Percentiles rank a stretch among this genome's conserved stretches.
These are phyloP conservation scores for Synchiropus splendidus DNA, from an alignment of 2,113 vertebrate genomes.

Conservation along the genomic window DNA sequence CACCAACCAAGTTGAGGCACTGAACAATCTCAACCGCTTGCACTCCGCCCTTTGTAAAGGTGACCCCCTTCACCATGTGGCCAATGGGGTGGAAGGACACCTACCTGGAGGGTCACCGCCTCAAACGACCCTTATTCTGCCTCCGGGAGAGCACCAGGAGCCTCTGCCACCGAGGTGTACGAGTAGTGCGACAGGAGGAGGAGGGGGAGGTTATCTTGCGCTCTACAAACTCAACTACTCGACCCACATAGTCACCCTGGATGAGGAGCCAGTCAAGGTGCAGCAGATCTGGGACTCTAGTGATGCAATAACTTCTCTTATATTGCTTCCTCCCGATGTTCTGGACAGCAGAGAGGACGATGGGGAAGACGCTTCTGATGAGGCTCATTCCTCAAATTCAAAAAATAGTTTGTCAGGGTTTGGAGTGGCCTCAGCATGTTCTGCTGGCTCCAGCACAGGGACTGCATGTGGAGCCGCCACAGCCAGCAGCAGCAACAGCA, in stretches of 20 bases:
- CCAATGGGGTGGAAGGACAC: slow-evolving; percentile 83
- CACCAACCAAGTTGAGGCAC: slow-evolving; percentile 97
- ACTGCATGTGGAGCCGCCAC: slow-evolving; percentile 37
- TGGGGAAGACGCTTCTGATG: slow-evolving; percentile 83
- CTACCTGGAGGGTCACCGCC: slow-evolving; percentile 43
- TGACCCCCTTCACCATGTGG: slow-evolving; percentile 70
- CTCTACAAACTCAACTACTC: slow-evolving; percentile 98
- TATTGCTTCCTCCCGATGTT: slow-evolving; percentile 92
- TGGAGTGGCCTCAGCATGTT: slow-evolving; percentile 13
- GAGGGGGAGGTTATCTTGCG: slow-evolving; percentile 82
- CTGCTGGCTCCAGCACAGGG: slow-evolving; percentile 16
- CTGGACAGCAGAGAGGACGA: slow-evolving; percentile 93
- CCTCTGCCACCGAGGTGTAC: slow-evolving; percentile 45
- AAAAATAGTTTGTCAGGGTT: slow-evolving; percentile 63
- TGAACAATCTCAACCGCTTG: slow-evolving; percentile 98
- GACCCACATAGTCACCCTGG: slow-evolving; percentile 90
- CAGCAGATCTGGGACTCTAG: slow-evolving; percentile 93
- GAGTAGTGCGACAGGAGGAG: slow-evolving; percentile 2
- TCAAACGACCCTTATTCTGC: slow-evolving; percentile 86
- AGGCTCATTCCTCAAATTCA: slow-evolving; percentile 69
- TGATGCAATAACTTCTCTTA: slow-evolving; percentile 92
- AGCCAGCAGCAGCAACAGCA: slow-evolving; percentile 13
- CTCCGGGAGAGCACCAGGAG: slow-evolving; percentile 69
- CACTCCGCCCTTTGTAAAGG: slow-evolving; percentile 95
- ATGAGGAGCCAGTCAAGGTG: slow-evolving; percentile 91